Evolutionary conservation across 2,797 vertebrate genomes (phyloP).

Genomic region (Melanotaenia trifasciata): DNA sequence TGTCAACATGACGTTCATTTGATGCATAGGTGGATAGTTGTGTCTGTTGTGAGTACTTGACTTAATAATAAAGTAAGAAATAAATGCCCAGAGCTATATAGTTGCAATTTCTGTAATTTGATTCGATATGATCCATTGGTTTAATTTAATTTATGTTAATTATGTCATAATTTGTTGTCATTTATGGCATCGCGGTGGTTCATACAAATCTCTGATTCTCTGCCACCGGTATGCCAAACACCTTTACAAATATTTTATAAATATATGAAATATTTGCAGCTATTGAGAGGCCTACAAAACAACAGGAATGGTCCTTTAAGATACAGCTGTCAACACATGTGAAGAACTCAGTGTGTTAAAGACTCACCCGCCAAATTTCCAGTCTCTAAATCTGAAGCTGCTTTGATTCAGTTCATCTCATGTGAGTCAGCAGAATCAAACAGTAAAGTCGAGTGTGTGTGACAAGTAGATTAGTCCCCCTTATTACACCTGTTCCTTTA

Average conservation of each 20-base stretch:
- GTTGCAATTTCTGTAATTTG: background rate
- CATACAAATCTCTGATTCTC: background rate
- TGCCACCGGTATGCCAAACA: background rate
- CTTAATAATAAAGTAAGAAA: background rate
- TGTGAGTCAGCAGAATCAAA: slow-evolving; percentile 55
- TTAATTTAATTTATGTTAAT: background rate
- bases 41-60: background rate
- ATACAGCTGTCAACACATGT: slow-evolving; percentile 40
- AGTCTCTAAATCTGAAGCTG: slow-evolving; percentile 44
- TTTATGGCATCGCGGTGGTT: background rate
- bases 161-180: background rate
- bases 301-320: slow-evolving; percentile 33
- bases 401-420: slow-evolving; percentile 54
- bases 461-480: slow-evolving; percentile 61
- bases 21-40: background rate
- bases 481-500: slow-evolving; percentile 57
- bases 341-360: slow-evolving; percentile 42
- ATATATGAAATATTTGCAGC: background rate
- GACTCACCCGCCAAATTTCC: slow-evolving; percentile 31
- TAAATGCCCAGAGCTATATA: background rate
- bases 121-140: background rate
- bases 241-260: background rate
- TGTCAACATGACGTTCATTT: background rate
- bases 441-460: slow-evolving; percentile 46
- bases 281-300: slow-evolving; percentile 25